Base-by-base conservation (phyloP, 2,113 vertebrate species). In the Phrynocephalus versicolor region DNA sequence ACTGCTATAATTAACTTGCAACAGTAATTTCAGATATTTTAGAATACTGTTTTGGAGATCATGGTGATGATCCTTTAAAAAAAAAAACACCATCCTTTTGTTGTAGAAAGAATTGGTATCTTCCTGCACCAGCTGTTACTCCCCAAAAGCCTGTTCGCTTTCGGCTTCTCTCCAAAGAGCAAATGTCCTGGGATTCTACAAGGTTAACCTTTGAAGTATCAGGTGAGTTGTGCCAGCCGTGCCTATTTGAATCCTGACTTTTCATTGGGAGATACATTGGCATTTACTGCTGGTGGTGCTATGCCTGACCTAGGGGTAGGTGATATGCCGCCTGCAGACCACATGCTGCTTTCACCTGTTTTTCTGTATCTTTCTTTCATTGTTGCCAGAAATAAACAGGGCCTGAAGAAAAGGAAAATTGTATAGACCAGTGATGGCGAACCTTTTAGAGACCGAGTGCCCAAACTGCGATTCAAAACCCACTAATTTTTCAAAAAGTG, bases 21-120 rank as follows among this genome's bases (percentile, higher is more conserved):
- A 3, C 25, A 55, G 30, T 33, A 33, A 27, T 51, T 67, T 25
- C 64, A 64, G 15, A n/a, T 72, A 70, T 27, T 85, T 85, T n/a
- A 69, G n/a, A 78, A n/a, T 69, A n/a, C 21, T 30, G 1, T 78
- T 70, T 70, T 21, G 35, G 16, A 58, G 13, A 12, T 71, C 55
- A 71, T 72, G 73, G 1, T 83, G 64, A 84, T 13, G n/a, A n/a
- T 62, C 14, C 41, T 35, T 16, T 9, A 58, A 8, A 45, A 14
- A 67, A 60, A n/a, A 85, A 79, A 73, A 71, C 76, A 77, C 60
- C 77, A 33, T 37, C 89, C 4, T 83, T 90, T 91, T 70, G 30
- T 92, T 95, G 85, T 83, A 99, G 98, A 94, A 99, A 99, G 94
- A 99, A 97, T 94, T 99, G 98, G 99, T 99, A 99, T 95, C 96